Evolutionary conservation across 2,888 invertebrate genomes (phyloP).

Genomic region (Lasioglossum lativentre): DNA sequence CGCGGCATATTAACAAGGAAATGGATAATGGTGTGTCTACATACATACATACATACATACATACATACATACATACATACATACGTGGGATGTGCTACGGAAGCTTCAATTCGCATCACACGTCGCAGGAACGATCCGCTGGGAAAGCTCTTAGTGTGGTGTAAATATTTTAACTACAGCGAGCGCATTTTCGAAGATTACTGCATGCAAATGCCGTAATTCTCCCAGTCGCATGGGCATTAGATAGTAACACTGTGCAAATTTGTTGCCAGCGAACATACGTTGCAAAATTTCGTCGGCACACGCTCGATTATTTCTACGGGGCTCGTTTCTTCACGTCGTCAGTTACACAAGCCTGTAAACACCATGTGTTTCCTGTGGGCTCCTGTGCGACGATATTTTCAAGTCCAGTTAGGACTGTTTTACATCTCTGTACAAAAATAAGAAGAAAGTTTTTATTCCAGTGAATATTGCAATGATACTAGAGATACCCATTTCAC

Average conservation of each 20-base stretch:
- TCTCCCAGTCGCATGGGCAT: constrained; percentile 6
- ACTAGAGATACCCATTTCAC: no score
- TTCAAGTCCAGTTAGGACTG: neutral
- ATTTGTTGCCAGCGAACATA: constrained; percentile 37
- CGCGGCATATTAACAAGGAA: neutral
- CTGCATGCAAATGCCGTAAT: constrained; percentile 45
- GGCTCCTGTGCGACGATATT: neutral
- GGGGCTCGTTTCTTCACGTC: neutral
- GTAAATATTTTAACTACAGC: constrained; percentile 38
- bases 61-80: no score
- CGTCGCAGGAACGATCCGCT: neutral
- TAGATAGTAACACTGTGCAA: constrained; percentile 22
- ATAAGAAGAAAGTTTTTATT: no score
- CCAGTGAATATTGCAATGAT: no score
- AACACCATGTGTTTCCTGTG: neutral
- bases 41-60: no score
- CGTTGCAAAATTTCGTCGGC: constrained; percentile 23
- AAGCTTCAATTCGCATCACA: constrained; percentile 4
- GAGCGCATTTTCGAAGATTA: constrained; percentile 31
- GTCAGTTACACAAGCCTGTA: neutral
- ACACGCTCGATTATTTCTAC: neutral
- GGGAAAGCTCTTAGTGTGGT: neutral
- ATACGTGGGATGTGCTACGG: neutral
- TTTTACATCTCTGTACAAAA: neutral
- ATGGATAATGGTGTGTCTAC: neutral